Conservation (phyloP, 2,888 invertebrate species). For the Abscondita cerata region DNA sequence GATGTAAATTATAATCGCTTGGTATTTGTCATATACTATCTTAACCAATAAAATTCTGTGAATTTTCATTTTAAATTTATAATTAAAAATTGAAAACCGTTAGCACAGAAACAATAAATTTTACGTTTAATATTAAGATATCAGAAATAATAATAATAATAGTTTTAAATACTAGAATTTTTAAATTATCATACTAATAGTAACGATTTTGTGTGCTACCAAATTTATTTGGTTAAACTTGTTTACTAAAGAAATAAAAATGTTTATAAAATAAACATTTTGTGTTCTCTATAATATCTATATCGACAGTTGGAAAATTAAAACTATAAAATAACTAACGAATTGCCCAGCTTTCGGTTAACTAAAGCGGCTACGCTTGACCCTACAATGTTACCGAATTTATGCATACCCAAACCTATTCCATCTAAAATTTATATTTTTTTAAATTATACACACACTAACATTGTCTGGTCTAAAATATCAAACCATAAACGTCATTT, state of each 20-base stretch:
- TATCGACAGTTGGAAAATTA: slow-evolving; percentile 39
- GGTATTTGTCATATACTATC: neutral
- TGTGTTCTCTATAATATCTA: slow-evolving; percentile 22
- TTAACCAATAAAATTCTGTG: neutral
- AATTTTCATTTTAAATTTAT: too few relatives aligned
- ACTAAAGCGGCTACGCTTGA: slow-evolving; percentile 15
- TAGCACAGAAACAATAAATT: too few relatives aligned
- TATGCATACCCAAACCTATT: slow-evolving; percentile 33
- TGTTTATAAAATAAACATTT: slow-evolving; percentile 31
- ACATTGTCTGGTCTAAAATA: slow-evolving; percentile 13
- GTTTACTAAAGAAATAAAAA: slow-evolving; percentile 8
- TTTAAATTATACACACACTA: slow-evolving; percentile 13
- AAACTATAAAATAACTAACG: slow-evolving; percentile 40
- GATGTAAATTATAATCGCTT: neutral
- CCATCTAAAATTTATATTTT: slow-evolving; percentile 26
- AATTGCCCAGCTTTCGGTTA: slow-evolving; percentile 37
- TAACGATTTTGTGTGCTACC: neutral
- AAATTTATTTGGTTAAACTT: slow-evolving; percentile 6
- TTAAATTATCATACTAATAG: neutral
- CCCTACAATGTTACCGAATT: slow-evolving; percentile 29
- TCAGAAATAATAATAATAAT: too few relatives aligned
- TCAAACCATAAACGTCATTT: slow-evolving; percentile 15
- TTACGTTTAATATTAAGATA: too few relatives aligned
- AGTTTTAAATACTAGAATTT: neutral
- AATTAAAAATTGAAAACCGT: too few relatives aligned